Base-by-base conservation (phyloP, 2,797 vertebrate species). In the Euphonia xanthogaster region DNA sequence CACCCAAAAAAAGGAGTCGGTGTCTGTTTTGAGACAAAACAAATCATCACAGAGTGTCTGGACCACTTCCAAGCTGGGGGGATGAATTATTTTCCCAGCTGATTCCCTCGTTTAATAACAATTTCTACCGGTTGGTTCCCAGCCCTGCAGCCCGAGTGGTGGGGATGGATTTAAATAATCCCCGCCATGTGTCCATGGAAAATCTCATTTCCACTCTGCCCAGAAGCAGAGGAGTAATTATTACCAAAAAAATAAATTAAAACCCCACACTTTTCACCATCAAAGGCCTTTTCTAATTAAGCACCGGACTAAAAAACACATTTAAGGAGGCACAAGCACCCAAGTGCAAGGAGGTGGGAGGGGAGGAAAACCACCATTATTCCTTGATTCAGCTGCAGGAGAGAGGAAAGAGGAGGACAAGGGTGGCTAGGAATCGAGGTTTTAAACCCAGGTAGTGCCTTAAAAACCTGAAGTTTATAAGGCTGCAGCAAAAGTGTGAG, bases 181-280 rank as follows among this genome's bases (percentile, higher is more conserved):
- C 4, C 77, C 0, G 2, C 73, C 24, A 6, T 51, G 91, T 70
- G 86, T 57, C 82, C 20, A 51, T 58, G 83, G 18, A 80, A 88
- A 91, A 94, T 61, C 90, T 82, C 16, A 94, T 96, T 93, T 86
- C 73, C 87, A 86, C 73, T 61, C 66, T 63, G 72, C 25, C 31
- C 44, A 70, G 72, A 79, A 91, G 84, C 23, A 33, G 61, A 76
- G 45, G 30, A 88, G 66, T 40, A 63, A 74, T 93, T 83, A 74
- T 58, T 37, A 6, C 13, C 10, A 72, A 37, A 75, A 81, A 27
- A 71, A 61, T 5, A 8, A 47, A 47, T 45, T 33, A 15, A 15
- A 40, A 14, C 4, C 20, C 5, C 53, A 35, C 73, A 68, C 54
- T 86, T 88, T 65, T 44, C 68, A 68, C 58, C 39, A 54, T 55